phyloP scores from a whole-genome alignment of 2,797 vertebrate genomes.

The Nasua narica region DNA sequence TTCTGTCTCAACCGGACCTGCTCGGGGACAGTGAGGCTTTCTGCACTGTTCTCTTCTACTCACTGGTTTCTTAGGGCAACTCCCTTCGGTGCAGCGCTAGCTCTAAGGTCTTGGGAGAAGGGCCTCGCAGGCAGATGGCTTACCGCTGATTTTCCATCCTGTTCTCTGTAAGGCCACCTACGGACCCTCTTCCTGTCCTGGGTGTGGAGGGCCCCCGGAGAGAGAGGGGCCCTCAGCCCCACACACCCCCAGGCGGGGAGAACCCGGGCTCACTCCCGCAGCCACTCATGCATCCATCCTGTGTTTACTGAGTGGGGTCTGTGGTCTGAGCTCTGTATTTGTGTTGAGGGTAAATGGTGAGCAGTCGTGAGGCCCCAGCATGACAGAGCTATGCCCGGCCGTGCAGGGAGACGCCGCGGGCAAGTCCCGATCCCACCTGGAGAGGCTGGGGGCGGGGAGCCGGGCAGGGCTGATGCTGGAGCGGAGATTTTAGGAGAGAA shows the following conservation, averaged over 20 bases:
- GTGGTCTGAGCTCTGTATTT: neutral
- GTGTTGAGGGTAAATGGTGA: neutral
- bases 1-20: neutral
- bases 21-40: neutral
- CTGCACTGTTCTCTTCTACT: neutral
- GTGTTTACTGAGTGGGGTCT: neutral
- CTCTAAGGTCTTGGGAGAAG: neutral
- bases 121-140: neutral
- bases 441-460: accelerated
- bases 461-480: neutral
- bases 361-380: neutral
- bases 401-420: neutral
- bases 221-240: neutral
- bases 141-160: neutral
- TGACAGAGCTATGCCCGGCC: neutral
- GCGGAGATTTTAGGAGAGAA: neutral
- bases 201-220: neutral
- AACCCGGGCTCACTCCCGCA: neutral
- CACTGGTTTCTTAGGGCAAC: accelerated
- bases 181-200: neutral
- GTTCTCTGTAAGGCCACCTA: neutral
- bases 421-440: accelerated
- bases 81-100: neutral
- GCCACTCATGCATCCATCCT: neutral
- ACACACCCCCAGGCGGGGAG: neutral